Percentiles rank a stretch among this genome's conserved stretches.
These are phyloP conservation scores for Sterna hirundo DNA, from an alignment of 2,113 vertebrate species.

Conservation along the genomic window DNA sequence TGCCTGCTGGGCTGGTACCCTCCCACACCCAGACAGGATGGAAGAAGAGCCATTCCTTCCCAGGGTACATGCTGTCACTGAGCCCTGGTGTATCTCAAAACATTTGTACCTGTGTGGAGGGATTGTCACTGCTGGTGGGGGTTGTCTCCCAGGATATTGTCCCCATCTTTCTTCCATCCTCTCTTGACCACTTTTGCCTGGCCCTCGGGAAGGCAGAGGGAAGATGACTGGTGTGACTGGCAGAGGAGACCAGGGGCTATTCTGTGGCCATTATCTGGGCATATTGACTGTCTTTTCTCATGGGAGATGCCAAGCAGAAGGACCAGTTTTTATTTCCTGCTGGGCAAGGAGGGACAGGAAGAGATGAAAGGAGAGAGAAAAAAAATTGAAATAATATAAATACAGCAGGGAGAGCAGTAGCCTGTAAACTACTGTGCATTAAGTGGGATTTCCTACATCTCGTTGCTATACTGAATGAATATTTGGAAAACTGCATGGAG, in stretches of 20 bases:
- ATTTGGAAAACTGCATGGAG: neutral
- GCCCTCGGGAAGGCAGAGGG: neutral
- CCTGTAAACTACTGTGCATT: neutral
- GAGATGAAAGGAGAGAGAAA: neutral
- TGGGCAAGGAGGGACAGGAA: neutral
- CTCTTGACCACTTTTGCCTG: neutral
- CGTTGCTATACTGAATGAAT: neutral
- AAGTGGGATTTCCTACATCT: neutral
- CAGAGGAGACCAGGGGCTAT: neutral
- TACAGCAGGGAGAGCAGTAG: neutral
- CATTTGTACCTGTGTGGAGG: neutral
- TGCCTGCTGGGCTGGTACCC: neutral
- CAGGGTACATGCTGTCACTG: fast-evolving
- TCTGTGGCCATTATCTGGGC: neutral
- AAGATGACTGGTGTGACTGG: neutral
- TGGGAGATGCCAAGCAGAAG: neutral
- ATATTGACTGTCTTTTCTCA: neutral
- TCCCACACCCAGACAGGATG: neutral
- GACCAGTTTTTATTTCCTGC: neutral
- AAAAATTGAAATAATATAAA: neutral
- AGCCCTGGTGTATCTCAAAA: neutral
- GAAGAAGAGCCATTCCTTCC: neutral
- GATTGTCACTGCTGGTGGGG: neutral
- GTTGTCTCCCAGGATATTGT: neutral
- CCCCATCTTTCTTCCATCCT: neutral